phyloP scores from a whole-genome alignment of 2,888 invertebrate genomes.

The Noctua janthe region DNA sequence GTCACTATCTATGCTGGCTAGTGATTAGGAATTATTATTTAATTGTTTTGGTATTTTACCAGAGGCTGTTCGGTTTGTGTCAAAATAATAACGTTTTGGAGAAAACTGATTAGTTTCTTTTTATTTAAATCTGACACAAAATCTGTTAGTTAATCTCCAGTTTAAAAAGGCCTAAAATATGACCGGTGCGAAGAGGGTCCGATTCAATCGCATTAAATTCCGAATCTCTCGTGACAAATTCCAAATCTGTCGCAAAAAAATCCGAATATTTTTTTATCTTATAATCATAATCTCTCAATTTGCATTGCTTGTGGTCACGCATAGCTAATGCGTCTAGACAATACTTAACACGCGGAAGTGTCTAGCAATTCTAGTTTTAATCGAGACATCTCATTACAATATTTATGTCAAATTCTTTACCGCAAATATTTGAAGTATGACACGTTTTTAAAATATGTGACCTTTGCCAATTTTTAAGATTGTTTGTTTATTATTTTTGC shows the following conservation, averaged over 20 bases:
- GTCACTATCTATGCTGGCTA: conserved; percentile 40
- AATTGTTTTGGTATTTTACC: conserved; percentile 53
- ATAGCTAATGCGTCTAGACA: conserved; percentile 33
- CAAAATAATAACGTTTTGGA: conserved; percentile 4
- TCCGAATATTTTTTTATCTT: not conserved
- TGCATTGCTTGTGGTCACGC: conserved; percentile 23
- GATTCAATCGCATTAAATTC: not conserved
- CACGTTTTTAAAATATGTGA: conserved; percentile 49
- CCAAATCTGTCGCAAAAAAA: not conserved
- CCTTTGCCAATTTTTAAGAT: conserved; percentile 42
- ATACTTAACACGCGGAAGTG: conserved; percentile 54
- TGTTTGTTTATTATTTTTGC: conserved; percentile 53
- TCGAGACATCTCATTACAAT: conserved; percentile 49
- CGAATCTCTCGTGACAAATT: not conserved
- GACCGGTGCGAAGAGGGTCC: not conserved
- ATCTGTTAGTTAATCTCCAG: not conserved
- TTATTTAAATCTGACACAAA: not conserved
- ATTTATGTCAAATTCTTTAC: conserved; percentile 50
- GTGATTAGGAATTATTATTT: conserved; percentile 59
- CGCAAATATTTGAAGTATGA: conserved; percentile 37
- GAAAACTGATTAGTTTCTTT: not conserved
- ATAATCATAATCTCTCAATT: conserved; percentile 8
- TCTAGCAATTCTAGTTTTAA: conserved; percentile 41
- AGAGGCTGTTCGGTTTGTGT: not conserved
- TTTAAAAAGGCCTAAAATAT: too few relatives aligned